phyloP scores from a whole-genome alignment of 2,113 vertebrate species.

The Strix uralensis region DNA sequence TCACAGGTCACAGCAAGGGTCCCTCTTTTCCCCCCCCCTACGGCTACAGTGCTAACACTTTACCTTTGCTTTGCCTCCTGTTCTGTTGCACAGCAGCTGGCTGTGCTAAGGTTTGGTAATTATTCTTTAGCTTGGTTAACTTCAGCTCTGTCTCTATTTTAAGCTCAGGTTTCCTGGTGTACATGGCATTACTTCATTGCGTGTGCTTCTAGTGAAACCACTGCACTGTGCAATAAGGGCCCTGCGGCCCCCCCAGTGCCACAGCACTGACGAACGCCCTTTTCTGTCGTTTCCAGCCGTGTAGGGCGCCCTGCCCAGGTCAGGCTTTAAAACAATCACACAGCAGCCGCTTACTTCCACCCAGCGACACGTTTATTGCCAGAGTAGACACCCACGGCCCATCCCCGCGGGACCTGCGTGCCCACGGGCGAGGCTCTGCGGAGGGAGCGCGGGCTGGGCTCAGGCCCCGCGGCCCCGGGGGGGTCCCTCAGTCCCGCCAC shows the following conservation, averaged over 20 bases:
- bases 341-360: background rate
- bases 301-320: fast-evolving
- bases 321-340: background rate
- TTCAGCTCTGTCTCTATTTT: fast-evolving
- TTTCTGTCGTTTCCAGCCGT: too few relatives aligned
- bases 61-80: background rate
- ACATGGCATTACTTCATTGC: fast-evolving
- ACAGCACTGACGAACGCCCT: too few relatives aligned
- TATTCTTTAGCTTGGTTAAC: fast-evolving
- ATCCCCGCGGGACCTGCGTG: fast-evolving
- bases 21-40: fast-evolving
- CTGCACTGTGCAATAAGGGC: fast-evolving
- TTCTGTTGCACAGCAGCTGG: background rate
- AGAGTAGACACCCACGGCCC: background rate
- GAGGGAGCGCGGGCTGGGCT: too few relatives aligned
- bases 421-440: fast-evolving
- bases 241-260: fast-evolving
- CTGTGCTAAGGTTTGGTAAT: background rate
- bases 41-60: fast-evolving
- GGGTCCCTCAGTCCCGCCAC: constrained; percentile 85
- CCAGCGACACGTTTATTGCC: background rate
- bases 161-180: fast-evolving
- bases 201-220: fast-evolving
- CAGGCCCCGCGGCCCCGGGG: background rate
- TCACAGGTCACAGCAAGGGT: background rate